These are phyloP conservation scores for Hormiphora californensis DNA, from an alignment of 37 sponge, comb jelly and placozoan species.

Conservation along the genomic window DNA sequence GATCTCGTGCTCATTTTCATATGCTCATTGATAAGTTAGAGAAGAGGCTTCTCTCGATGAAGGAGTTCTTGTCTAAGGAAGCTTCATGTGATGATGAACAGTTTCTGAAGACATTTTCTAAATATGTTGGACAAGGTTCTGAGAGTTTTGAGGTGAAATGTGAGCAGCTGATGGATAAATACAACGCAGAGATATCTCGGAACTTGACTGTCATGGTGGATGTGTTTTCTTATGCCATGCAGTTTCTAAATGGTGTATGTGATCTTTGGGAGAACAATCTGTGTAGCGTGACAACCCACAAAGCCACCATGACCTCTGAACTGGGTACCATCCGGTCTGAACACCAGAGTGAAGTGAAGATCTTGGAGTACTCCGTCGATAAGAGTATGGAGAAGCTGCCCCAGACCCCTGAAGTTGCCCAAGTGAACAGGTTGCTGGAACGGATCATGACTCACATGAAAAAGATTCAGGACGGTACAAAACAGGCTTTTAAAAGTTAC, in stretches of 20 bases:
- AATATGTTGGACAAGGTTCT: not conserved
- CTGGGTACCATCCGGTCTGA: not conserved
- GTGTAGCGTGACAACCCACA: not conserved
- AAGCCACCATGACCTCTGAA: not conserved
- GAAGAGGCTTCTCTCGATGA: not conserved
- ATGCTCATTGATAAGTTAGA: not conserved
- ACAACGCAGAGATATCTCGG: not conserved
- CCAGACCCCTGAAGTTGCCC: too few relatives aligned
- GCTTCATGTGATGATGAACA: conserved; percentile 22
- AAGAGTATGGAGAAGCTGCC: not conserved
- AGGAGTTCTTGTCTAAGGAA: not conserved
- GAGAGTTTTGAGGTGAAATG: conserved; percentile 12
- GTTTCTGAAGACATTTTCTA: conserved; percentile 27
- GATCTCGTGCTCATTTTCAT: not conserved
- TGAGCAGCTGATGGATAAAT: not conserved
- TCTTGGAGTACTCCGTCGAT: not conserved
- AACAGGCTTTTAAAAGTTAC: too few relatives aligned
- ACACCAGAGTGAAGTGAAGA: not conserved
- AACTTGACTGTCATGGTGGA: not conserved
- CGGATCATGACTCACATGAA: too few relatives aligned
- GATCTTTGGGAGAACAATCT: conserved; percentile 1
- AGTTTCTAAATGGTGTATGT: not conserved
- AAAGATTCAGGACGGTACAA: too few relatives aligned
- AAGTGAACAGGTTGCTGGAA: too few relatives aligned
- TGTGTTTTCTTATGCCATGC: not conserved